phyloP scores from a whole-genome alignment of 2,888 invertebrate genomes.

The Podabrus alpinus region DNA sequence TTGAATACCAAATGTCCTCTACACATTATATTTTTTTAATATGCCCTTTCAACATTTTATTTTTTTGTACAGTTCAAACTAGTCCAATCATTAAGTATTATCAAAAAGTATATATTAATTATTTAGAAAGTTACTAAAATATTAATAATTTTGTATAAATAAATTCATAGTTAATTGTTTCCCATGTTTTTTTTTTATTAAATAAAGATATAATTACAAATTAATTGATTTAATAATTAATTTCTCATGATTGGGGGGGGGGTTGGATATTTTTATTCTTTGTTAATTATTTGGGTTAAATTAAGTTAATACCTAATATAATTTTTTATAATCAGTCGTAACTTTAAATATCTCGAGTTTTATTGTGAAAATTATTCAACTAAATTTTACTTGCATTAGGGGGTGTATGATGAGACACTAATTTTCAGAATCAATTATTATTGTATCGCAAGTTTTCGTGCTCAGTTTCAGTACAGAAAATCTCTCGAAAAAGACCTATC shows the following conservation, averaged over 20 bases:
- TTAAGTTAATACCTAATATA: no score
- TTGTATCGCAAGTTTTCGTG: no score
- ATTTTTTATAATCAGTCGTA: neutral
- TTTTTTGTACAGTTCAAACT: slow-evolving; percentile 32
- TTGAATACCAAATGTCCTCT: neutral
- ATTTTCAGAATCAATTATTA: no score
- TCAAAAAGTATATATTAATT: slow-evolving; percentile 10
- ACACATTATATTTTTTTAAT: neutral
- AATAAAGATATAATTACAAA: neutral
- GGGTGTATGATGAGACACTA: no score
- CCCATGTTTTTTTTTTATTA: neutral
- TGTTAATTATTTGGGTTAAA: neutral
- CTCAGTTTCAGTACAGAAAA: no score
- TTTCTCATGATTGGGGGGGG: neutral
- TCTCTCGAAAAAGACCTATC: no score
- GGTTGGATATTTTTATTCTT: neutral
- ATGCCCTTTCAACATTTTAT: neutral
- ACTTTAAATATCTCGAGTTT: neutral
- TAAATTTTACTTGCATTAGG: no score
- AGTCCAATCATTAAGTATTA: slow-evolving; percentile 39
- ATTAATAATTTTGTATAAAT: neutral
- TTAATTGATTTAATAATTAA: slow-evolving; percentile 11
- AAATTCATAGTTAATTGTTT: neutral
- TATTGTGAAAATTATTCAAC: neutral
- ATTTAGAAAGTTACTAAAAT: neutral